Percentiles rank a stretch among this genome's conserved stretches.
phyloP scores from a whole-genome alignment of 2,797 vertebrate species.

The Gephyroberyx darwinii region DNA sequence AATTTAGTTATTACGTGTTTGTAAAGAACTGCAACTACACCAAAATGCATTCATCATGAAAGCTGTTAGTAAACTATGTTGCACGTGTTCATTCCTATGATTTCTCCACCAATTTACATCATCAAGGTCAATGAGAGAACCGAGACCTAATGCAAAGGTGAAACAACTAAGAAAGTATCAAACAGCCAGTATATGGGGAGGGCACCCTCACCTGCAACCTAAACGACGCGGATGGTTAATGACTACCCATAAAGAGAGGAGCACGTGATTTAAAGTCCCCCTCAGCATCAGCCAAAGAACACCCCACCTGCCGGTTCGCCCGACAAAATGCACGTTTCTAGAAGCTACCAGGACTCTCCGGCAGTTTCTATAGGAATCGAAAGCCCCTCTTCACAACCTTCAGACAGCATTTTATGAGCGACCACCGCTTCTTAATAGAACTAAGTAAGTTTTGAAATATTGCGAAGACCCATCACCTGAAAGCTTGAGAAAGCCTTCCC shows the following conservation, averaged over 20 bases:
- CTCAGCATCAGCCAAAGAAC: not conserved
- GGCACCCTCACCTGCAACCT: too few species aligned
- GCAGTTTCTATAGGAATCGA: conserved; percentile 38
- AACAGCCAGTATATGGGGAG: too few species aligned
- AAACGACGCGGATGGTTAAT: not conserved
- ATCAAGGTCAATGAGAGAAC: too few species aligned
- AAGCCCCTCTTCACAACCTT: conserved; percentile 32
- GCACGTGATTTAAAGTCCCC: conserved; percentile 34
- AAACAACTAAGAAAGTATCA: too few species aligned
- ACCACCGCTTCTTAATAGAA: not conserved
- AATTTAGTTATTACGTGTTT: too few species aligned
- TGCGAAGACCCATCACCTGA: not conserved
- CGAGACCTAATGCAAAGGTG: too few species aligned
- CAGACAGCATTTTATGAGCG: conserved; percentile 1
- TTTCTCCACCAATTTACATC: too few species aligned
- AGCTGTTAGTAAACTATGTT: not conserved
- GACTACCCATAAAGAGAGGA: not conserved
- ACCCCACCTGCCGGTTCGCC: conserved; percentile 76
- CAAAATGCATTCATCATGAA: rapidly evolving
- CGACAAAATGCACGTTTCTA: conserved; percentile 76
- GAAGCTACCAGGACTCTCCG: conserved; percentile 81
- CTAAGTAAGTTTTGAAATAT: not conserved
- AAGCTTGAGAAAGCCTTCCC: not conserved
- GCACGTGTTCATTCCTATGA: too few species aligned
- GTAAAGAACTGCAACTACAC: not conserved